Percentiles rank a stretch among this genome's conserved stretches.
These are phyloP conservation scores for Thumatha senex DNA, from an alignment of 2,888 invertebrate genomes.

Conservation along the genomic window DNA sequence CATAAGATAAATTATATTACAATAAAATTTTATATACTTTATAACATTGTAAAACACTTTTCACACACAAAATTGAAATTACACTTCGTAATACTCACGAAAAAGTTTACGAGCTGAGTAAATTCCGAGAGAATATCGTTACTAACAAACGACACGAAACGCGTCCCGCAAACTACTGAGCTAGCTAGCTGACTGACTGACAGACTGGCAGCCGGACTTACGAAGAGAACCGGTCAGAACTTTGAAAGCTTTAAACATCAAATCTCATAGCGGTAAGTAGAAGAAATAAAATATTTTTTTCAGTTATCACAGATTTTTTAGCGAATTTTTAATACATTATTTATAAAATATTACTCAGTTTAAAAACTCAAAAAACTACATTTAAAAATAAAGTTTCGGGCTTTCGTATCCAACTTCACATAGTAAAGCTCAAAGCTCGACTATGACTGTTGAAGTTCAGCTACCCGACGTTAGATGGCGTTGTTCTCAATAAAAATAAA, in stretches of 20 bases:
- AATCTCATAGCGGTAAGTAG: background rate
- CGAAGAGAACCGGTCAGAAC: constrained; percentile 37
- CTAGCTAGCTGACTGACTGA: constrained; percentile 4
- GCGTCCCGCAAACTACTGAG: constrained; percentile 41
- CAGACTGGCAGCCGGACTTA: constrained; percentile 6
- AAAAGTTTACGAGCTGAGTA: constrained; percentile 36
- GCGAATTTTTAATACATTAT: background rate
- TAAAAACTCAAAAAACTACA: no score
- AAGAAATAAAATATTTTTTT: background rate
- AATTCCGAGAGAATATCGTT: constrained; percentile 25
- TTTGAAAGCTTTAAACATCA: constrained; percentile 8
- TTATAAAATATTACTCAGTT: background rate
- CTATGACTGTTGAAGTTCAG: constrained; percentile 15
- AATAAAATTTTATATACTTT: background rate
- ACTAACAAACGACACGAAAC: constrained; percentile 18
- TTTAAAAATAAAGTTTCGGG: constrained; percentile 4
- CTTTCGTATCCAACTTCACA: constrained; percentile 20
- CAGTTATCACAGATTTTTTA: no score
- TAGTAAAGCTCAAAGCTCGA: constrained; percentile 12
- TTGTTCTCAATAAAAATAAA: background rate
- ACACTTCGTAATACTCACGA: constrained; percentile 4
- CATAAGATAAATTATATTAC: background rate
- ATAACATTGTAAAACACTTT: background rate
- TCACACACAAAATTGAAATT: background rate
- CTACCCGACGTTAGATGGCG: constrained; percentile 52